phyloP scores from a whole-genome alignment of 2,113 vertebrate genomes.

The Thunnus maccoyii region DNA sequence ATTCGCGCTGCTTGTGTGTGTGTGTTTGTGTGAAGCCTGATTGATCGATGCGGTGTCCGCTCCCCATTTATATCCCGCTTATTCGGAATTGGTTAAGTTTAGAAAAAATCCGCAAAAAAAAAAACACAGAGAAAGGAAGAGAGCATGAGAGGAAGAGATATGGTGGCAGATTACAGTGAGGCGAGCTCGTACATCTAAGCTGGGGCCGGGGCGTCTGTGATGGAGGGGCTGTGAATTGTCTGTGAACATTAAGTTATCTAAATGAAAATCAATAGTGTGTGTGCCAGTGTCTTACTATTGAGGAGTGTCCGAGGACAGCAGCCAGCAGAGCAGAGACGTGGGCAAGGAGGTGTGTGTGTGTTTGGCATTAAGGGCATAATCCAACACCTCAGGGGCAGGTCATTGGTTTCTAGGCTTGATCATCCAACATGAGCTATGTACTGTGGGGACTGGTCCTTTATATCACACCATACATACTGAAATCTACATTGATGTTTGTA shows the following conservation, averaged over 20 bases:
- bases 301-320: constrained; percentile 87
- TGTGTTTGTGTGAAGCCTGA: constrained; percentile 80
- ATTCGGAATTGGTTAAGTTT: constrained; percentile 96
- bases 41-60: constrained; percentile 90
- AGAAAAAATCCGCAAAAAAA: constrained; percentile 93
- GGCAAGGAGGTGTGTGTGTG: not conserved
- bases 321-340: not conserved
- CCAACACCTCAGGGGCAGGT: constrained; percentile 86
- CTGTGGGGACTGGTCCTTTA: not conserved
- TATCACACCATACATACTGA: not conserved
- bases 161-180: constrained; percentile 90
- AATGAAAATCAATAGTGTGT: constrained; percentile 98
- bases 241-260: constrained; percentile 98
- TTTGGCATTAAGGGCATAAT: constrained; percentile 9
- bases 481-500: not conserved
- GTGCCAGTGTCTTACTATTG: constrained; percentile 90
- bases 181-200: constrained; percentile 88
- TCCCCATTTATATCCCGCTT: constrained; percentile 96
- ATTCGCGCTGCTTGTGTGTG: constrained; percentile 78
- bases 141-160: constrained; percentile 89
- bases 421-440: constrained; percentile 84
- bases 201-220: constrained; percentile 71
- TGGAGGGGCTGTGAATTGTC: constrained; percentile 87
- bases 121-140: constrained; percentile 64
- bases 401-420: constrained; percentile 88